Percentiles rank a stretch among this genome's conserved stretches.
phyloP scores from a whole-genome alignment of 2,113 vertebrate species.

The Meleagris gallopavo region DNA sequence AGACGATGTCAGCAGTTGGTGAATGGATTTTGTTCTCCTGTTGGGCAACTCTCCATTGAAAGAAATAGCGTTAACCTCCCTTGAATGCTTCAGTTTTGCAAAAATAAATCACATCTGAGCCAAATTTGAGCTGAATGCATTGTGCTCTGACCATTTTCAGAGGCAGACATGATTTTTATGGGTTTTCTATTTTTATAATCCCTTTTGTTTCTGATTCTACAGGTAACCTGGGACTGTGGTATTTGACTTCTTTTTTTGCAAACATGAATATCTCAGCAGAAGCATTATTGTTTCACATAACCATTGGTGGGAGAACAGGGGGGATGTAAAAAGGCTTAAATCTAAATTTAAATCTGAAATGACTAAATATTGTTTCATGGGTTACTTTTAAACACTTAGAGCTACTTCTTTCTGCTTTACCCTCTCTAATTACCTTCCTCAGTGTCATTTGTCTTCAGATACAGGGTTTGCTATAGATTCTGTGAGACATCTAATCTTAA shows the following conservation, averaged over 20 bases:
- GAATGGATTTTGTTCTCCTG: not conserved
- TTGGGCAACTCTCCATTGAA: not conserved
- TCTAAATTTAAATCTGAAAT: not conserved
- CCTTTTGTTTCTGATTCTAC: not conserved
- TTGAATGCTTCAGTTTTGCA: not conserved
- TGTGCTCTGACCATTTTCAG: not conserved
- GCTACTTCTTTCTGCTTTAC: not conserved
- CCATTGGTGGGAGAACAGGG: not conserved
- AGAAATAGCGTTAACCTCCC: accelerated
- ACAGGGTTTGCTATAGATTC: not conserved
- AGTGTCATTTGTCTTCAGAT: not conserved
- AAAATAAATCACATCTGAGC: not conserved
- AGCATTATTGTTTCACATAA: not conserved
- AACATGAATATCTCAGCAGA: not conserved
- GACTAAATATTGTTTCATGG: not conserved
- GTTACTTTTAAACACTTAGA: not conserved
- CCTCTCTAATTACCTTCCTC: not conserved
- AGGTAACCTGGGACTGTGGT: not conserved
- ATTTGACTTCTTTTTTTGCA: not conserved
- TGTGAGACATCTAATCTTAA: not conserved
- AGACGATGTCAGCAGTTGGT: not conserved
- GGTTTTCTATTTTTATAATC: not conserved
- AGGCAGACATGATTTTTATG: not conserved
- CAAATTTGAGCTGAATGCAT: not conserved
- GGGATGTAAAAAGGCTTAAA: not conserved